Percentiles rank a stretch among this genome's conserved stretches.
Conservation (phyloP, 2,797 vertebrate genomes). For the Dendrocincla tyrannina region DNA sequence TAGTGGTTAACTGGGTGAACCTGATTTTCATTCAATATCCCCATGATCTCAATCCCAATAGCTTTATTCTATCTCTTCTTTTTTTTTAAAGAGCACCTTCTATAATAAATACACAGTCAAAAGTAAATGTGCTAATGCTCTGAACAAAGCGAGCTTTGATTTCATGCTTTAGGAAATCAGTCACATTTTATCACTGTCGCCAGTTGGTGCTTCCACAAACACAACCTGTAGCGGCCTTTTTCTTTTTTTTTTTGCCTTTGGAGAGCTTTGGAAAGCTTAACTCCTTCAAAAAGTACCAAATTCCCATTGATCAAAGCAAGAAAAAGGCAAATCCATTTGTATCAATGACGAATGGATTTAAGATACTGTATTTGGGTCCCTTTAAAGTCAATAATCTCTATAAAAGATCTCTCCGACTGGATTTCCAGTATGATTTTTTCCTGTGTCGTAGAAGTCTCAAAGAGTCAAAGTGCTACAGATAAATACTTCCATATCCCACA, state of each 20-base stretch:
- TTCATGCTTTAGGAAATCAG: slow-evolving; percentile 44
- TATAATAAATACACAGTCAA: not conserved
- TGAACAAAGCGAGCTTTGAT: slow-evolving; percentile 55
- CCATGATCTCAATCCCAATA: not conserved
- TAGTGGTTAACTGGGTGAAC: not conserved
- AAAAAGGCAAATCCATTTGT: slow-evolving; percentile 29
- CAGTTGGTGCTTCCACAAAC: slow-evolving; percentile 7
- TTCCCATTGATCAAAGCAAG: slow-evolving; percentile 51
- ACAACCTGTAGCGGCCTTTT: not conserved
- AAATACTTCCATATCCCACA: not conserved
- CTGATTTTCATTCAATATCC: not conserved
- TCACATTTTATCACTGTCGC: slow-evolving; percentile 29
- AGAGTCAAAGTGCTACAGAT: not conserved
- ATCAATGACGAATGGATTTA: slow-evolving; percentile 25
- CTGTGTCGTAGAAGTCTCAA: not conserved
- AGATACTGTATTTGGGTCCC: not conserved
- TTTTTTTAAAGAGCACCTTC: not conserved
- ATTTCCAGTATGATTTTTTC: not conserved
- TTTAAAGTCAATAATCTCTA: slow-evolving; percentile 26
- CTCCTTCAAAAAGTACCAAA: slow-evolving; percentile 1
- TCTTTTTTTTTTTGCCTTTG: not conserved
- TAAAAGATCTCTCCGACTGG: not conserved
- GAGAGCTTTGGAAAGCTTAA: slow-evolving; percentile 16
- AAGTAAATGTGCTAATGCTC: slow-evolving; percentile 15
- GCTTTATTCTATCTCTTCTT: not conserved